These are phyloP conservation scores for Ictalurus furcatus DNA, from an alignment of 2,113 vertebrate genomes.

Conservation along the genomic window DNA sequence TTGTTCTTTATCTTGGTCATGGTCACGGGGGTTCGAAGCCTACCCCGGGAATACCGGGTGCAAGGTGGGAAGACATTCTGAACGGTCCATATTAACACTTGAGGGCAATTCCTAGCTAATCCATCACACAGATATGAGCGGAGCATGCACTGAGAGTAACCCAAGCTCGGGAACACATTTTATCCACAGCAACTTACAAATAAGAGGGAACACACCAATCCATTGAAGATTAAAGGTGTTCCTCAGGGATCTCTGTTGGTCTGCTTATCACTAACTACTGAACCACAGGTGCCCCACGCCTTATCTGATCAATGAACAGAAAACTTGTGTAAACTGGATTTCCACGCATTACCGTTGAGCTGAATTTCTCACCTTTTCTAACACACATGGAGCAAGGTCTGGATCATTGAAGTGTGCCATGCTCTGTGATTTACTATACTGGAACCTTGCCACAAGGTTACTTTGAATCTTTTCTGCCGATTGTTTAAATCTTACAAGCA, in stretches of 20 bases:
- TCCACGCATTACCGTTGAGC: neutral
- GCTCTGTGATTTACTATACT: constrained; percentile 4
- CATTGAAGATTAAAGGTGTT: neutral
- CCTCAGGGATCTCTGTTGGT: neutral
- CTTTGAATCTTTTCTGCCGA: neutral
- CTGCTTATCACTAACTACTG: neutral
- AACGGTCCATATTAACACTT: neutral
- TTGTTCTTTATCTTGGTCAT: neutral
- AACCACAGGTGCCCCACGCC: neutral
- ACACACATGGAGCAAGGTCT: neutral
- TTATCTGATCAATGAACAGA: neutral
- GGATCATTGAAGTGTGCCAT: neutral
- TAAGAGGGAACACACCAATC: neutral
- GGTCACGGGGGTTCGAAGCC: neutral
- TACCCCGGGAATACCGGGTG: neutral
- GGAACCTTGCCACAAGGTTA: neutral
- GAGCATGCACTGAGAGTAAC: no score
- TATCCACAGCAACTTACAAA: no score
- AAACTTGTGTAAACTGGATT: neutral
- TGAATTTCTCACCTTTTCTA: neutral
- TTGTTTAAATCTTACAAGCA: constrained; percentile 17
- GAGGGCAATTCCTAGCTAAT: neutral
- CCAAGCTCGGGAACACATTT: neutral
- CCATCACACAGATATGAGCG: neutral
- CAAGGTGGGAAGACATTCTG: neutral